Conservation (phyloP, 23 tunicate genomes). For the Halocynthia roretzi region DNA sequence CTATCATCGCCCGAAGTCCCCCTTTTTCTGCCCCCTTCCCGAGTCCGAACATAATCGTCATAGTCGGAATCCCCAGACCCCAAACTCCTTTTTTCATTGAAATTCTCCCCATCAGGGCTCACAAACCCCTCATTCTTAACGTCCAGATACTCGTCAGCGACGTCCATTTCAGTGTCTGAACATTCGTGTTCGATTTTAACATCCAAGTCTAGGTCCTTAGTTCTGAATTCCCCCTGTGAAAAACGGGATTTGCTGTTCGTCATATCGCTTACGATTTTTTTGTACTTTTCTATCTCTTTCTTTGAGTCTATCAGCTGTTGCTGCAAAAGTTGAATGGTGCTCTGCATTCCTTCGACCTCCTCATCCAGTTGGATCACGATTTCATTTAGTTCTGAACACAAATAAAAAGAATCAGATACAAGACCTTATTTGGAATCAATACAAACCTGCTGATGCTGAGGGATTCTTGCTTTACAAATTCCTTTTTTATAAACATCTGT, state of each 20-base stretch:
- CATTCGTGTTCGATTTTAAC: background rate
- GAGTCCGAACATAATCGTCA: background rate
- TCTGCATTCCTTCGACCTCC: slow-evolving; percentile 97
- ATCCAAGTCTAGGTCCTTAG: slow-evolving; percentile 4
- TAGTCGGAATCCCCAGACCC: background rate
- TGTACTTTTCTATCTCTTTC: slow-evolving; percentile 37
- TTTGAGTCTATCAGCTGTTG: slow-evolving; percentile 53
- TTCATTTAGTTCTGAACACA: slow-evolving; percentile 69
- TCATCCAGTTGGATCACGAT: slow-evolving; percentile 98
- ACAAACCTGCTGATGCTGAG: background rate
- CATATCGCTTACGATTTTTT: slow-evolving; percentile 7
- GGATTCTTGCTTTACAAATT: background rate
- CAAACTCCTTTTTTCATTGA: slow-evolving; percentile 4
- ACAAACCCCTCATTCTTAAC: slow-evolving; percentile 8
- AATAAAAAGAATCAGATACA: slow-evolving; percentile 3
- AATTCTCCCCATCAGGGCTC: background rate
- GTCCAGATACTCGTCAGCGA: background rate
- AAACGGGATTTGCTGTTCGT: background rate
- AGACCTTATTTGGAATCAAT: background rate
- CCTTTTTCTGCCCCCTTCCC: background rate
- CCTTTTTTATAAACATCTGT: too few relatives aligned
- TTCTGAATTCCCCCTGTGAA: background rate
- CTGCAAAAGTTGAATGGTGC: slow-evolving; percentile 85
- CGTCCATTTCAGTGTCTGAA: background rate
- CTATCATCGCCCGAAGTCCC: background rate